These are phyloP conservation scores for Lateolabrax maculatus DNA, from an alignment of 2,797 vertebrate species.

Conservation along the genomic window DNA sequence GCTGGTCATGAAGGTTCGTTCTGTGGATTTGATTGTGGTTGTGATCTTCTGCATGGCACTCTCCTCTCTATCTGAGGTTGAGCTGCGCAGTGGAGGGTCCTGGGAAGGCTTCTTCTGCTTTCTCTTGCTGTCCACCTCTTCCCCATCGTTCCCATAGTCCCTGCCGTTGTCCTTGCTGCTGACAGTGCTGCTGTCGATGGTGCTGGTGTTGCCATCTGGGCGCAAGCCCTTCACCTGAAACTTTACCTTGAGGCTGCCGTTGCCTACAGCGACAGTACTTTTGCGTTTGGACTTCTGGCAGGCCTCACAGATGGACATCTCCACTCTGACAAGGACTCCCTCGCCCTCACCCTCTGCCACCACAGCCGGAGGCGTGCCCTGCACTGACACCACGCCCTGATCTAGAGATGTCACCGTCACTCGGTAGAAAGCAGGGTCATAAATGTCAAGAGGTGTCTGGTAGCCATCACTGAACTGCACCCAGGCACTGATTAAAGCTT, in stretches of 20 bases:
- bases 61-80: slow-evolving; percentile 84
- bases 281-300: slow-evolving; percentile 95
- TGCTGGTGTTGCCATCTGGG: slow-evolving; percentile 54
- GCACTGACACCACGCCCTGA: slow-evolving; percentile 90
- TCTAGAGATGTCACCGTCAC: slow-evolving; percentile 90
- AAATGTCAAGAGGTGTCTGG: slow-evolving; percentile 92
- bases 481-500: slow-evolving; percentile 93
- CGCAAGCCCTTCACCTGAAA: slow-evolving; percentile 82
- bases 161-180: slow-evolving; percentile 68
- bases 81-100: slow-evolving; percentile 68
- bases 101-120: slow-evolving; percentile 72
- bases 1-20: slow-evolving; percentile 83
- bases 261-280: slow-evolving; percentile 90
- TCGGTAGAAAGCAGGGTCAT: slow-evolving; percentile 89
- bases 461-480: slow-evolving; percentile 95
- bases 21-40: slow-evolving; percentile 87
- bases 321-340: slow-evolving; percentile 89
- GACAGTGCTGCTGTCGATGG: slow-evolving; percentile 55
- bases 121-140: slow-evolving; percentile 68
- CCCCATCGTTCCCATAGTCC: slow-evolving; percentile 74
- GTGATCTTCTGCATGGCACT: slow-evolving; percentile 80
- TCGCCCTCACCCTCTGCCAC: slow-evolving; percentile 90
- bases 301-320: slow-evolving; percentile 91
- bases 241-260: slow-evolving; percentile 89
- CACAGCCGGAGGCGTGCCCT: slow-evolving; percentile 84